These are phyloP conservation scores for Leptopilina clavipes DNA, from an alignment of 1,140 invertebrate species.

Conservation along the genomic window DNA sequence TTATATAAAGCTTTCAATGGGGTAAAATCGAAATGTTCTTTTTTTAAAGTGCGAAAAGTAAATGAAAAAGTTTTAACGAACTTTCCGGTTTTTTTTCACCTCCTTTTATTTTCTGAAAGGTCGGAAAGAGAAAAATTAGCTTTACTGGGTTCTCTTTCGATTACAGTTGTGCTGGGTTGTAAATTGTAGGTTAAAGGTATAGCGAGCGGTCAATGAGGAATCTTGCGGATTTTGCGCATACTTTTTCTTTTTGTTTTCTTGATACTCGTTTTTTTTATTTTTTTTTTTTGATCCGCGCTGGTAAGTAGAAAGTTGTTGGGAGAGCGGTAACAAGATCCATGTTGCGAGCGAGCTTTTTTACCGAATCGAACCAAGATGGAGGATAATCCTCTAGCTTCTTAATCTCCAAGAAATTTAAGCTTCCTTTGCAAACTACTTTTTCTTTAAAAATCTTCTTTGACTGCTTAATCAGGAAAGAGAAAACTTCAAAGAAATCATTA, in stretches of 20 bases:
- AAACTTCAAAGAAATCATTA: conserved; percentile 22
- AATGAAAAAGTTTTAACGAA: neutral
- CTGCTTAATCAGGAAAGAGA: neutral
- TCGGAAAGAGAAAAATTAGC: conserved; percentile 5
- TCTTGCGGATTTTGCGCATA: neutral
- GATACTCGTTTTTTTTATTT: neutral
- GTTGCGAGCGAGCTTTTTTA: conserved; percentile 51
- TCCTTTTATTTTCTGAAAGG: neutral
- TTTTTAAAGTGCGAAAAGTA: neutral
- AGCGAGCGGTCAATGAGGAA: neutral
- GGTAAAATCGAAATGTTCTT: neutral
- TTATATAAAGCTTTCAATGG: no score
- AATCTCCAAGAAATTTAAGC: conserved; percentile 52
- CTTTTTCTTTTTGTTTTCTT: neutral
- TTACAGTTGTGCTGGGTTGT: neutral
- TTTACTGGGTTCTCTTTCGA: neutral
- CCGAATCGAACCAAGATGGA: conserved; percentile 54
- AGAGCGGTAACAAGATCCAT: conserved; percentile 56
- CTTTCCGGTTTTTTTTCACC: neutral
- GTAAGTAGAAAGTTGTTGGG: conserved; percentile 33
- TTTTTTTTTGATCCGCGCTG: neutral
- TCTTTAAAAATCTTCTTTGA: neutral
- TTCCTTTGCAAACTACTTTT: conserved; percentile 38
- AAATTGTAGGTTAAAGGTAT: neutral
- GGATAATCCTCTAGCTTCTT: conserved; percentile 56